Base-by-base conservation (phyloP, 2,113 vertebrate genomes). In the Clarias gariepinus region DNA sequence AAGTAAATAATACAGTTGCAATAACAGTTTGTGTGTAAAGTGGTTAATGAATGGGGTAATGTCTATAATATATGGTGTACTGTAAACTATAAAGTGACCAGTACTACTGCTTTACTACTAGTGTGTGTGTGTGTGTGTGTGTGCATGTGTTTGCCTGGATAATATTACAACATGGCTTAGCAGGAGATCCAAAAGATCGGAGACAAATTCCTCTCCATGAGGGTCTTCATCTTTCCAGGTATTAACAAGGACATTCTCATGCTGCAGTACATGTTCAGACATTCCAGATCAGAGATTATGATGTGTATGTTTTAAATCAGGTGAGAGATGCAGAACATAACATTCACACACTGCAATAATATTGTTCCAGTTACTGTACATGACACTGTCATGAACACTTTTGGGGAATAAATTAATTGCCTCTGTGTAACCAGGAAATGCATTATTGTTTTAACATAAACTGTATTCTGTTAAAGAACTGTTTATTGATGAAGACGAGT, bases 251-350 rank as follows among this genome's bases (percentile, higher is more conserved):
- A 89, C 8, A 11, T n/a, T 3, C 6, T 71, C 6, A 83, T 58
- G 0, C 23, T 1, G 1, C 91, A 92, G 25, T 88, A 91, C 0
- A 3, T 94, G 10, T 90, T 91, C 86, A 90, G 86, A 55, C 91
- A 47, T 94, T 94, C 88, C 86, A 94, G 88, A 93, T 93, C 84
- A 91, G 86, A 18, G 92, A 94, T 9, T 91, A 89, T 19, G 93
- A 94, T 36, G 61, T 94, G 11, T 94, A 92, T 81, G 0, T 94
- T 28, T 92, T 0, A 94, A 94, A 90, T 94, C 93, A 68, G 94
- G 93, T 94, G 89, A 92, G 91, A 83, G 10, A 52, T 13, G 15
- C 55, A 57, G 55, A 57, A 57, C 3, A n/a, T 28, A n/a, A n/a
- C 63, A 12, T 64, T 64, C 61, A 64, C 61, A 23, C 23, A 64